A percentile compares a stretch with the other conserved stretches of the same genome.
phyloP scores from a whole-genome alignment of 2,113 vertebrate genomes.

The Rhabdomys dilectus region DNA sequence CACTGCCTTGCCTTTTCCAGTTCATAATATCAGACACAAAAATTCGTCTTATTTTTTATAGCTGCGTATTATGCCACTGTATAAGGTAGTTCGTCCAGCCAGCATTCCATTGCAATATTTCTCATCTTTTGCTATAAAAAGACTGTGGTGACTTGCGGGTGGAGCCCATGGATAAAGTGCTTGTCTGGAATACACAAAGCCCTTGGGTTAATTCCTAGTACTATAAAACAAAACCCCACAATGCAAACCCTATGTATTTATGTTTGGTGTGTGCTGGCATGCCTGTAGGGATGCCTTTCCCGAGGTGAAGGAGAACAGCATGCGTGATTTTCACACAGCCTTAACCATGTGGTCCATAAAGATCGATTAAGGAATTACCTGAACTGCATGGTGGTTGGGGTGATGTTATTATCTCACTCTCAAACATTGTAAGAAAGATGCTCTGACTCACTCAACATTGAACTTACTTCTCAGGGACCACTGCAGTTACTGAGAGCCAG shows the following conservation, averaged over 20 bases:
- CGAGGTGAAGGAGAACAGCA: not conserved
- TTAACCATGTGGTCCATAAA: not conserved
- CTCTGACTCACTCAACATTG: not conserved
- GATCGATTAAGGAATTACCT: not conserved
- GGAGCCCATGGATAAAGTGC: not conserved
- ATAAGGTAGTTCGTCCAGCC: not conserved
- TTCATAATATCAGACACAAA: slow-evolving; percentile 21
- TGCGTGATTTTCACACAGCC: not conserved
- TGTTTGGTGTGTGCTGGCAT: not conserved
- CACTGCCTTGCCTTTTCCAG: not conserved
- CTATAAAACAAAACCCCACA: not conserved
- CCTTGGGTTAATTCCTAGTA: not conserved
- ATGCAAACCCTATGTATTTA: not conserved
- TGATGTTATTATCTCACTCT: not conserved
- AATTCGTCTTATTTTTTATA: not conserved
- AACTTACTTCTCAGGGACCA: not conserved
- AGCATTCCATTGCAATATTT: not conserved
- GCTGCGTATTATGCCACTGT: not conserved
- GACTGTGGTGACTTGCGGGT: not conserved
- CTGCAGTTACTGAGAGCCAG: not conserved
- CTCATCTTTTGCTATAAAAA: not conserved
- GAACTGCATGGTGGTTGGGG: not conserved
- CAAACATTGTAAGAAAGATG: not conserved
- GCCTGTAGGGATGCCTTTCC: not conserved
- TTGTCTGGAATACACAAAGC: not conserved